phyloP scores from a whole-genome alignment of 30 jellyfish, hydroid and myxozoan species.

The Calvadosia cruxmelitensis region DNA sequence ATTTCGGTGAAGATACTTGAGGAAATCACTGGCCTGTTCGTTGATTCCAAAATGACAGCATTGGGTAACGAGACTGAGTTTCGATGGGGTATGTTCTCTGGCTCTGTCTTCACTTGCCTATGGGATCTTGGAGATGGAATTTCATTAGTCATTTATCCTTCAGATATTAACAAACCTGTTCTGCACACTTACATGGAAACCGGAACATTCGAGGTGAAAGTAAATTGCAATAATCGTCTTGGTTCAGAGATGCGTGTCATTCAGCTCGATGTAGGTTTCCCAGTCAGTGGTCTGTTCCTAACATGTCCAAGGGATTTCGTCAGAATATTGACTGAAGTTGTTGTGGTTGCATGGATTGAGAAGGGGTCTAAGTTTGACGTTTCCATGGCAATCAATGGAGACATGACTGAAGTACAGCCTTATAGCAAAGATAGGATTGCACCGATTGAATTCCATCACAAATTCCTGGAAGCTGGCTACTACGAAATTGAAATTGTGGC shows the following conservation, averaged over 20 bases:
- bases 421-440: not conserved
- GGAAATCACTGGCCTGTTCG: constrained; percentile 25
- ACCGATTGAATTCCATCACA: not conserved
- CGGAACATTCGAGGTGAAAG: constrained; percentile 34
- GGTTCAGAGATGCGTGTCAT: constrained; percentile 27
- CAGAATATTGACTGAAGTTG: constrained; percentile 24
- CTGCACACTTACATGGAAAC: constrained; percentile 23
- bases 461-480: constrained; percentile 47
- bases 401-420: not conserved
- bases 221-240: constrained; percentile 52
- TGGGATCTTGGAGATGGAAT: constrained; percentile 81
- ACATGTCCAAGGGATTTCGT: constrained; percentile 49
- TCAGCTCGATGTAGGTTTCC: constrained; percentile 49
- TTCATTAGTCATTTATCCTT: constrained; percentile 21
- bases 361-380: constrained; percentile 61
- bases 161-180: constrained; percentile 14
- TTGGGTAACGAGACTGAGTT: constrained; percentile 35
- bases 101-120: constrained; percentile 53
- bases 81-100: constrained; percentile 39
- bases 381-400: constrained; percentile 37
- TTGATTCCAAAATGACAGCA: constrained; percentile 21
- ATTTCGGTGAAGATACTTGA: constrained; percentile 48
- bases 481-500: constrained; percentile 27
- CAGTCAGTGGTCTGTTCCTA: constrained; percentile 31
- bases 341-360: constrained; percentile 7